Percentiles rank a stretch among this genome's conserved stretches.
These are phyloP conservation scores for Xiphorhynchus elegans DNA, from an alignment of 2,113 vertebrate species.

Conservation along the genomic window DNA sequence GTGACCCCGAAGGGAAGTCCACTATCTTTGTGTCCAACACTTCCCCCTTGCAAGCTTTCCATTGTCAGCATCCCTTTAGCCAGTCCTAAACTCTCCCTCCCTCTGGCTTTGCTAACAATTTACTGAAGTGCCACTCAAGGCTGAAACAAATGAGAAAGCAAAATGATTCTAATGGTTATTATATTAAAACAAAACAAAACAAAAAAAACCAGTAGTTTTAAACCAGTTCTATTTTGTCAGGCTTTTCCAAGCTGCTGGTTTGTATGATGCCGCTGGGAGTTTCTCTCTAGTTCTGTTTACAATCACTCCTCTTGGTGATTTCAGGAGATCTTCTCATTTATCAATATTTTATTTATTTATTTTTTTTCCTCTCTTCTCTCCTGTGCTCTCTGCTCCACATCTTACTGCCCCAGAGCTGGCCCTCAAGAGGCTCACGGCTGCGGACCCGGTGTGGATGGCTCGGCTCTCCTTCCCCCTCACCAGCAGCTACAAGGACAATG, in stretches of 20 bases:
- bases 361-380: fast-evolving
- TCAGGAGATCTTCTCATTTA: neutral
- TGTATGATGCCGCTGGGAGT: neutral
- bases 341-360: neutral
- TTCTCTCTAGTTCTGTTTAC: neutral
- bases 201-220: neutral
- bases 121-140: neutral
- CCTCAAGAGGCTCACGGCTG: constrained; percentile 75
- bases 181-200: neutral
- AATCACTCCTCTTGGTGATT: neutral
- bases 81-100: neutral
- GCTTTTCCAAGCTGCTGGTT: neutral
- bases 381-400: neutral
- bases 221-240: neutral
- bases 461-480: constrained; percentile 86
- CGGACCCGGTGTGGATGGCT: constrained; percentile 87
- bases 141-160: neutral
- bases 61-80: neutral
- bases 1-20: neutral
- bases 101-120: neutral
- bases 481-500: constrained; percentile 89
- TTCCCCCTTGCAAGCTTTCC: constrained; percentile 1
- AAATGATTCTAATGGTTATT: neutral
- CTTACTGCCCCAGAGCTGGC: constrained; percentile 64
- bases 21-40: neutral